These are phyloP conservation scores for Syngnathus typhle DNA, from an alignment of 2,113 vertebrate genomes.

Conservation along the genomic window DNA sequence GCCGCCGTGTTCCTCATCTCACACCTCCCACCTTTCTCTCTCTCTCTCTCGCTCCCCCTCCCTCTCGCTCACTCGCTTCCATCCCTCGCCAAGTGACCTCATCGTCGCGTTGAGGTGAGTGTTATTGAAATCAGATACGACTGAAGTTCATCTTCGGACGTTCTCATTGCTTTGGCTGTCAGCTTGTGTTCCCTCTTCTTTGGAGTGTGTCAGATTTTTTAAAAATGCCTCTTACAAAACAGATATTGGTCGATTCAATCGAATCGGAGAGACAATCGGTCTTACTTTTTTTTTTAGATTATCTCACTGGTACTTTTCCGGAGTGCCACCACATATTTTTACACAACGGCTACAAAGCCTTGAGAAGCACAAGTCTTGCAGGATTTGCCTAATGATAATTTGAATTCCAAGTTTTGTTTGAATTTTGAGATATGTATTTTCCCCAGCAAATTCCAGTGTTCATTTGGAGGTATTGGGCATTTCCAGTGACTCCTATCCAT, in stretches of 20 bases:
- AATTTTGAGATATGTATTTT: not conserved
- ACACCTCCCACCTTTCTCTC: slow-evolving; percentile 7
- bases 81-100: not conserved
- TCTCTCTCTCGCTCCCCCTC: not conserved
- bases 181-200: not conserved
- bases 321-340: too few species aligned
- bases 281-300: too few species aligned
- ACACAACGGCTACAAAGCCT: not conserved
- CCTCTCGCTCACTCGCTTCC: not conserved
- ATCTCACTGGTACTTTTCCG: not conserved
- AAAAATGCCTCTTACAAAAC: too few species aligned
- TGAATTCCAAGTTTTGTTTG: not conserved
- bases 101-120: not conserved
- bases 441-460: not conserved
- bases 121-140: not conserved
- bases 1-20: not conserved
- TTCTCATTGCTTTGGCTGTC: not conserved
- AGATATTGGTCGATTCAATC: too few species aligned
- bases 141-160: not conserved
- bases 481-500: not conserved
- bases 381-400: not conserved
- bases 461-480: not conserved
- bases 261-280: too few species aligned
- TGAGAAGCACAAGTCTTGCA: not conserved
- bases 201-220: not conserved